A percentile compares a stretch with the other conserved stretches of the same genome.
Evolutionary conservation across 1,140 invertebrate genomes (phyloP).

Genomic region (Nephotettix cincticeps): DNA sequence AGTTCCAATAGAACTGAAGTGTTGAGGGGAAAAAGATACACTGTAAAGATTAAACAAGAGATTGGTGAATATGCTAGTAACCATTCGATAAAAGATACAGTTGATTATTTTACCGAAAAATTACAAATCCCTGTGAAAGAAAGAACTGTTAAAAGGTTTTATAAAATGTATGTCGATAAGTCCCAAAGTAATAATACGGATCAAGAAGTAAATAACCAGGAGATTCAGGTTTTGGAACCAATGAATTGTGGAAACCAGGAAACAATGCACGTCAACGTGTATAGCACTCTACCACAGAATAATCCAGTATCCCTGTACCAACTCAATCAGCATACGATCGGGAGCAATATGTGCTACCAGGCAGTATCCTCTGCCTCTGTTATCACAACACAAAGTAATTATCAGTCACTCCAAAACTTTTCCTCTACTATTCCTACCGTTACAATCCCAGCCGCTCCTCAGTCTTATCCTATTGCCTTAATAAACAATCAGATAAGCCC

Average conservation of each 20-base stretch:
- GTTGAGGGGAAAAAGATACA: constrained; percentile 34
- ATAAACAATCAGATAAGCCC: not conserved
- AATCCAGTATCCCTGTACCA: not conserved
- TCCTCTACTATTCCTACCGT: not conserved
- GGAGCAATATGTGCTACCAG: constrained; percentile 16
- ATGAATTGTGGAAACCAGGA: constrained; percentile 1
- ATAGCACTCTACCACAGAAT: not conserved
- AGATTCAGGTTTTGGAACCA: not conserved
- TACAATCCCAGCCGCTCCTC: not conserved
- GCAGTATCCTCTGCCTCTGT: not conserved
- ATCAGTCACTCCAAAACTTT: constrained; percentile 16
- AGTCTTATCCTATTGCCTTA: not conserved
- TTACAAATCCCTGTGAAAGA: constrained; percentile 44
- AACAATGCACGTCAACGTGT: not conserved
- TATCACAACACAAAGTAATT: constrained; percentile 13
- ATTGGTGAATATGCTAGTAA: constrained; percentile 44
- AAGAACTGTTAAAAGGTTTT: constrained; percentile 44
- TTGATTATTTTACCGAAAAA: constrained; percentile 44
- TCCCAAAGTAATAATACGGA: not conserved
- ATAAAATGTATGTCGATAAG: constrained; percentile 40
- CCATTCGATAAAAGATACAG: constrained; percentile 40
- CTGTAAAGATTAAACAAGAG: constrained; percentile 43
- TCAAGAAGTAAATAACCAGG: not conserved
- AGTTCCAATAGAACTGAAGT: constrained; percentile 17
- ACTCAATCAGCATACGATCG: not conserved